Percentiles rank a stretch among this genome's conserved stretches.
Evolutionary conservation across 2,113 vertebrate genomes (phyloP).

Genomic region (Cygnus atratus): DNA sequence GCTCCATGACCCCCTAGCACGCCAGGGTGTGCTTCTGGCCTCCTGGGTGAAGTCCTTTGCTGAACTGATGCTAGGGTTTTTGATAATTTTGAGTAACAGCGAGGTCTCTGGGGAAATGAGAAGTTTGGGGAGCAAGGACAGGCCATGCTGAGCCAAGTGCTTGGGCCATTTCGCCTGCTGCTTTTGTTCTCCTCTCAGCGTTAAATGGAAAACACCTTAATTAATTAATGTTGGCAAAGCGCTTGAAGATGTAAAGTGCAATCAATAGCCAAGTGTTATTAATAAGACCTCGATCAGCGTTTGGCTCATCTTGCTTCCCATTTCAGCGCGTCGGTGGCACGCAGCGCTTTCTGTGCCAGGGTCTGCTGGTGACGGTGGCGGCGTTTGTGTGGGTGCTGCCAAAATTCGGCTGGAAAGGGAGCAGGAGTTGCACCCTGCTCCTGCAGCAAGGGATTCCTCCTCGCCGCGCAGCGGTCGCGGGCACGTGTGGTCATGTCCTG

Average conservation of each 20-base stretch:
- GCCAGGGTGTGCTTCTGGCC: neutral
- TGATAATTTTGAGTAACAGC: neutral
- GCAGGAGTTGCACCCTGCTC: neutral
- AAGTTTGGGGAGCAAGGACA: neutral
- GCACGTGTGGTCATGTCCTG: neutral
- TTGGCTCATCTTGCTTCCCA: neutral
- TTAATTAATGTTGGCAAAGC: conserved; percentile 21
- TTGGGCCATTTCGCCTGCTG: neutral
- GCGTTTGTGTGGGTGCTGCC: accelerated
- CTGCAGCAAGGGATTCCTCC: neutral
- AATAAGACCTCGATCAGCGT: neutral
- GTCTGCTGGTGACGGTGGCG: accelerated
- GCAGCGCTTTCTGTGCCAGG: accelerated
- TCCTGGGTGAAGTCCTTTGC: neutral
- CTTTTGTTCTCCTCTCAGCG: neutral
- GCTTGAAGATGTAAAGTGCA: neutral
- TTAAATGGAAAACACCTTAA: conserved; percentile 22
- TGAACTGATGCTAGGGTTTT: neutral
- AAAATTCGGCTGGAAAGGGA: neutral
- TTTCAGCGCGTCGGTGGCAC: accelerated
- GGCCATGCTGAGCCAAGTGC: accelerated
- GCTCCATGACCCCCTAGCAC: accelerated
- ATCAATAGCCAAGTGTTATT: neutral
- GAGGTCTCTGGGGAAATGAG: accelerated
- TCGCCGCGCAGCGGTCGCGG: accelerated